These are phyloP conservation scores for Dermatemys mawii DNA, from an alignment of 2,113 vertebrate genomes.

Conservation along the genomic window DNA sequence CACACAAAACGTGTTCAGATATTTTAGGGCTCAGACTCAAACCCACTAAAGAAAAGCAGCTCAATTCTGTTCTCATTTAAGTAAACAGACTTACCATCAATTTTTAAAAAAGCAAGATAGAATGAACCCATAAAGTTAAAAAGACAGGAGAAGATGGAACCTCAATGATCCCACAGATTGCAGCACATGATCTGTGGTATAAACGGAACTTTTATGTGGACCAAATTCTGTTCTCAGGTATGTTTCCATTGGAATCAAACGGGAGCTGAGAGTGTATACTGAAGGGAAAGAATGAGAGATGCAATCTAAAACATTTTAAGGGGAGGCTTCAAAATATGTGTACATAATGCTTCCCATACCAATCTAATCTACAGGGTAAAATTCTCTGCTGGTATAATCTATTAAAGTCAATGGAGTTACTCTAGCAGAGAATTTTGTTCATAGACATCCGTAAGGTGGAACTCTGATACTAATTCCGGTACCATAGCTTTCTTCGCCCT, in stretches of 20 bases:
- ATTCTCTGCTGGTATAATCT: no score
- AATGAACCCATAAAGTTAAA: background rate
- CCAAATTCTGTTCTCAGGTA: background rate
- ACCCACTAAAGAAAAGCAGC: background rate
- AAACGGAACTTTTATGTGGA: rapidly evolving
- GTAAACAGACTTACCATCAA: background rate
- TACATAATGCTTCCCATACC: background rate
- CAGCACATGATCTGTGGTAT: rapidly evolving
- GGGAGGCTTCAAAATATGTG: background rate
- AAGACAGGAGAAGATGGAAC: background rate
- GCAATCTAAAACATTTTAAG: background rate
- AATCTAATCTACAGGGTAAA: no score
- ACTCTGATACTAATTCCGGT: no score
- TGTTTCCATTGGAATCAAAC: background rate
- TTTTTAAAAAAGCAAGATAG: rapidly evolving
- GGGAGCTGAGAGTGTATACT: rapidly evolving
- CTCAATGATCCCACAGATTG: no score
- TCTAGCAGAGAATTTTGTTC: no score
- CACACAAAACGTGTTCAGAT: background rate
- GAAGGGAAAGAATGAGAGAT: background rate
- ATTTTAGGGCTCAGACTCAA: background rate
- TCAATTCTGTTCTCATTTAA: background rate
- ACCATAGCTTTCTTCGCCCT: no score
- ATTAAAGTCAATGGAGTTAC: no score
- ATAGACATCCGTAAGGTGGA: no score